Percentiles rank a stretch among this genome's conserved stretches.
Conservation (phyloP, 2,113 vertebrate genomes). For the Tinamus guttatus region DNA sequence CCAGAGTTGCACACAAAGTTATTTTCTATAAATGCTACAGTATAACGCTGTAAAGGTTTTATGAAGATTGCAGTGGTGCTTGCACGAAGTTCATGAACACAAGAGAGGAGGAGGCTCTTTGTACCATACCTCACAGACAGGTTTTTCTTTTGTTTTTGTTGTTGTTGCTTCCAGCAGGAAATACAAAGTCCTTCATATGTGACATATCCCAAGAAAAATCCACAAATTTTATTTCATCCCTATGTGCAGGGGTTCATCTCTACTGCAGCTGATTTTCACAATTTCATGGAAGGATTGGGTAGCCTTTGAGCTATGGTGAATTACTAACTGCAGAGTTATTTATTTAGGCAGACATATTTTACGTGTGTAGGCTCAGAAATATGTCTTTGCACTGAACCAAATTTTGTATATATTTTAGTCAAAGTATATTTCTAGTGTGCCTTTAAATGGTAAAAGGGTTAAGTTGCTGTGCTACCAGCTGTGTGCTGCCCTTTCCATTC, state of each 20-base stretch:
- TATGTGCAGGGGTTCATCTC: not conserved
- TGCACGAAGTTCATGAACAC: not conserved
- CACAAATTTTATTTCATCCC: not conserved
- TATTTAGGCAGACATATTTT: constrained; percentile 32
- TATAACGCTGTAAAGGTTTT: not conserved
- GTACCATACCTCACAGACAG: not conserved
- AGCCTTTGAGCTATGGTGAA: constrained; percentile 10
- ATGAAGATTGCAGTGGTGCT: not conserved
- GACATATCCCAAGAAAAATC: not conserved
- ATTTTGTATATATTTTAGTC: constrained; percentile 17
- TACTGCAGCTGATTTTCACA: not conserved
- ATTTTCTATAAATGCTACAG: not conserved
- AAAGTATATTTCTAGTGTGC: constrained; percentile 42
- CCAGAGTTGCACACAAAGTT: not conserved
- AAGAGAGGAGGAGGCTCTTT: not conserved
- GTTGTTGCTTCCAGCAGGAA: not conserved
- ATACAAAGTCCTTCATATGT: not conserved
- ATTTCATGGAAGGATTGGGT: not conserved
- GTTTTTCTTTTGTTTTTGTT: no score
- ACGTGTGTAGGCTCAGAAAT: constrained; percentile 34
- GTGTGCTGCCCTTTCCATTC: constrained; percentile 44
- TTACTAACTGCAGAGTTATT: constrained; percentile 11
- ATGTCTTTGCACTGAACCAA: not conserved
- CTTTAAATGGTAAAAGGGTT: constrained; percentile 51
- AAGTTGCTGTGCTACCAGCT: constrained; percentile 9